A percentile compares a stretch with the other conserved stretches of the same genome.
Conservation (phyloP, 2,797 vertebrate genomes). For the Phylloscopus collybita region DNA sequence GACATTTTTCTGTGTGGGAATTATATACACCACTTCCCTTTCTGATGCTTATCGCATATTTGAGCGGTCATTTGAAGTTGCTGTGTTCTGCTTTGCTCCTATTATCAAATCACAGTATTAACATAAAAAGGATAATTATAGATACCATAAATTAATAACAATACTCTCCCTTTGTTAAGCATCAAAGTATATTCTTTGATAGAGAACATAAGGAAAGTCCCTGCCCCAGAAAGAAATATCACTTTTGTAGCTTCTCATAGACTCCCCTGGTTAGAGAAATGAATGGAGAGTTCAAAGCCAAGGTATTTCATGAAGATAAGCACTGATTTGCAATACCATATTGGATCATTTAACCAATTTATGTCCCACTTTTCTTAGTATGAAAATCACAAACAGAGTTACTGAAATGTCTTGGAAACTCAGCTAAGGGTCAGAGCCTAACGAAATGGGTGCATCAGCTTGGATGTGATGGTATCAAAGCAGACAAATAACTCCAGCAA, state of each 20-base stretch:
- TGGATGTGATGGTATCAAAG: not conserved
- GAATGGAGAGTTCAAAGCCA: not conserved
- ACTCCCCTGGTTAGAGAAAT: not conserved
- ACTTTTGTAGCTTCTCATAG: not conserved
- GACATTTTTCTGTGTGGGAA: slow-evolving; percentile 63
- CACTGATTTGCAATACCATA: not conserved
- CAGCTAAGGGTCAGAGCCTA: not conserved
- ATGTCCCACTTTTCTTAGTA: not conserved
- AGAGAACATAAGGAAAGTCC: not conserved
- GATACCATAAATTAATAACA: slow-evolving; percentile 33
- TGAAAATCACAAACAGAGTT: not conserved
- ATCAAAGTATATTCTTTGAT: slow-evolving; percentile 13
- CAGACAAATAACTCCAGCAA: not conserved
- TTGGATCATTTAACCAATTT: not conserved
- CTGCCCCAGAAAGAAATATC: not conserved
- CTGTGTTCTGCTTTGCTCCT: slow-evolving; percentile 23
- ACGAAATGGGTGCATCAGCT: not conserved
- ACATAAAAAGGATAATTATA: slow-evolving; percentile 44
- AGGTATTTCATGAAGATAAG: not conserved
- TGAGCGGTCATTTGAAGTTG: slow-evolving; percentile 21
- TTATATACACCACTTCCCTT: slow-evolving; percentile 56
- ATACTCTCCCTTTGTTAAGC: not conserved
- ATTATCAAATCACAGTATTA: slow-evolving; percentile 39
- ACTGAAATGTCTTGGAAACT: not conserved
- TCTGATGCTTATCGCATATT: slow-evolving; percentile 57